Conservation (phyloP, 2,113 vertebrate species). For the Crypturellus undulatus region DNA sequence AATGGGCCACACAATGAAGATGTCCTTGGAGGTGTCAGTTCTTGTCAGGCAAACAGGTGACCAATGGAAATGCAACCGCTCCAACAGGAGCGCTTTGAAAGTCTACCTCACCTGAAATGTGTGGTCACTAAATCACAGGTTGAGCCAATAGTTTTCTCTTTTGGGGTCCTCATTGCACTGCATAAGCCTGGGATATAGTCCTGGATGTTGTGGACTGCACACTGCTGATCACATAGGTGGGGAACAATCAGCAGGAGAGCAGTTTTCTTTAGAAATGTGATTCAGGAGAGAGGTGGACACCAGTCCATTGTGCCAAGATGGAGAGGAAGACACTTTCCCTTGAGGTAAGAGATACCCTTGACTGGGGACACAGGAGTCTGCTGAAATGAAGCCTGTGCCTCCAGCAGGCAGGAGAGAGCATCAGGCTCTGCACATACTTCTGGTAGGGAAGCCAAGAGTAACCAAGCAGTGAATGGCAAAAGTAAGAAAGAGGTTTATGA, state of each 20-base stretch:
- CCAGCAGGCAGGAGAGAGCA: not conserved
- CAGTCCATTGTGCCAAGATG: not conserved
- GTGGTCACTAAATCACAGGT: not conserved
- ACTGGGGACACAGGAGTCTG: not conserved
- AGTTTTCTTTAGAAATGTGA: not conserved
- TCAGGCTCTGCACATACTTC: not conserved
- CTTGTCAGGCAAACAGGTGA: not conserved
- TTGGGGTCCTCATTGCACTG: not conserved
- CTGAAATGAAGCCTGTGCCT: not conserved
- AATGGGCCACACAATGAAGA: not conserved
- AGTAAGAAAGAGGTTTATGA: not conserved
- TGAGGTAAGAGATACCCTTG: not conserved
- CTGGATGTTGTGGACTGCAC: not conserved
- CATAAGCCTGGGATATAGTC: not conserved
- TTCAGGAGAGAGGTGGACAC: not conserved
- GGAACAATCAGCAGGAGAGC: not conserved
- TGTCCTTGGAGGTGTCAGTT: not conserved
- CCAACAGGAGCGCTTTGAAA: not conserved
- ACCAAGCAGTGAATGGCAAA: not conserved
- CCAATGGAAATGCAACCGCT: not conserved
- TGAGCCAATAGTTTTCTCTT: not conserved
- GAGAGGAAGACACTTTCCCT: not conserved
- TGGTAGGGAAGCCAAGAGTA: not conserved
- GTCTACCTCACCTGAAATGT: not conserved
- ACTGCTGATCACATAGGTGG: rapidly evolving